These are phyloP conservation scores for Pangasius krempfi DNA, from an alignment of 2,797 vertebrate genomes.

Conservation along the genomic window DNA sequence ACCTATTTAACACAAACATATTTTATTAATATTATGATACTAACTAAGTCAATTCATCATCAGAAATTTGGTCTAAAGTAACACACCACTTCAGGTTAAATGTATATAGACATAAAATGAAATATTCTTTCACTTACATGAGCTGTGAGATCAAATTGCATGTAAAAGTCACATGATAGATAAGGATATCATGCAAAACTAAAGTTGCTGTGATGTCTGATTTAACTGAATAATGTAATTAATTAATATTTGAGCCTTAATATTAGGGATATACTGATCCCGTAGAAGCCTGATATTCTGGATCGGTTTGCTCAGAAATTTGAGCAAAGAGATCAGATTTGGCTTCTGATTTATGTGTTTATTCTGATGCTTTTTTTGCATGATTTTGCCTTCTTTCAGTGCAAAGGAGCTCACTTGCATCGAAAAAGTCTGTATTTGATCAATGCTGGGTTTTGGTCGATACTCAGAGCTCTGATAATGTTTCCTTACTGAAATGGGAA, in stretches of 20 bases:
- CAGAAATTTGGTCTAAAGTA: neutral
- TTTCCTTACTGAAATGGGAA: neutral
- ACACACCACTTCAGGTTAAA: neutral
- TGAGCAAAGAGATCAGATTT: neutral
- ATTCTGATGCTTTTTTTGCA: neutral
- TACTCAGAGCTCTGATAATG: neutral
- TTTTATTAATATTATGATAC: neutral
- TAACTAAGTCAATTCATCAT: no score
- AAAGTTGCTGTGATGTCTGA: neutral
- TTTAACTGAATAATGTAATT: neutral
- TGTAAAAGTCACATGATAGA: neutral
- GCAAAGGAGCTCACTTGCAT: neutral
- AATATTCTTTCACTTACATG: neutral
- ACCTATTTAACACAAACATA: no score
- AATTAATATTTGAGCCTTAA: neutral
- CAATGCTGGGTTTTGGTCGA: neutral
- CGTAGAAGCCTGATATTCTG: neutral
- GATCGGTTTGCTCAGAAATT: neutral
- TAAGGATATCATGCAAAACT: neutral
- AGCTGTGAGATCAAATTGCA: neutral
- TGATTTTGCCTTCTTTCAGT: neutral
- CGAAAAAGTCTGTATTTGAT: neutral
- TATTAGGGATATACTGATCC: neutral
- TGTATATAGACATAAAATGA: neutral
- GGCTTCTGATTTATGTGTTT: neutral